Evolutionary conservation across 2,888 invertebrate species (phyloP), one percentile per base, ranked within the genome.

Genomic region (Dorcus parallelipipedus): DNA sequence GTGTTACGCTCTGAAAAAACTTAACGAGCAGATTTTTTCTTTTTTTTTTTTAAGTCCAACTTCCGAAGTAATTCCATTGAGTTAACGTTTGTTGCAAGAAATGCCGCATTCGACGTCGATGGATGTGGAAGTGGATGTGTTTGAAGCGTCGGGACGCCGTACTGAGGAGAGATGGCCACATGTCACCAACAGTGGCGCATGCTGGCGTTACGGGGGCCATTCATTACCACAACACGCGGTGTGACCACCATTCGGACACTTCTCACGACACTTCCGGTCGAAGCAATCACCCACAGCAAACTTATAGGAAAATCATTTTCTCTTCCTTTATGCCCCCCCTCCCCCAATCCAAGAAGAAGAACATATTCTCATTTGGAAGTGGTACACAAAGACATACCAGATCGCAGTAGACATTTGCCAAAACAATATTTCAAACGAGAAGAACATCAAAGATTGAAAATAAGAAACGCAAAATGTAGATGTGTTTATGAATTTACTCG

Each of bases 181-280:
- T 62, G 64, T 64, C 62, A 64, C 54, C 53, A 52, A 52, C 58
- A 64, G 60, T 55, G 57, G 60, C 58, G 58, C 58, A 60, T 58
- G 64, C 61, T 62, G 56, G 63, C 56, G 60, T 56, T 59, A 54
- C 48, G 48, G 56, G 60, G 58, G 59, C 62, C 58, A 64, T 64
- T 64, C 62, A 61, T 64, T 64, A 64, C 64, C 61, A 48, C 62
- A 64, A 63, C 62, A 64, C 64, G 60, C 64, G 59, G 61, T 54
- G 56, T 59, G 58, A 57, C 62, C 60, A 9, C 39, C 47, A 48
- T 33, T 33, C 39, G 54, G 57, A 60, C 61, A 63, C 62, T 59
- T 62, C 58, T 54, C 51, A 54, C 59, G 61, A 64, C 64, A 61
- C 59, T 64, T 64, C 61, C 59, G 59, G 48, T 52, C 58, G 57